Evolutionary conservation across 2,888 invertebrate species (phyloP).

Genomic region (Agrotis puta): DNA sequence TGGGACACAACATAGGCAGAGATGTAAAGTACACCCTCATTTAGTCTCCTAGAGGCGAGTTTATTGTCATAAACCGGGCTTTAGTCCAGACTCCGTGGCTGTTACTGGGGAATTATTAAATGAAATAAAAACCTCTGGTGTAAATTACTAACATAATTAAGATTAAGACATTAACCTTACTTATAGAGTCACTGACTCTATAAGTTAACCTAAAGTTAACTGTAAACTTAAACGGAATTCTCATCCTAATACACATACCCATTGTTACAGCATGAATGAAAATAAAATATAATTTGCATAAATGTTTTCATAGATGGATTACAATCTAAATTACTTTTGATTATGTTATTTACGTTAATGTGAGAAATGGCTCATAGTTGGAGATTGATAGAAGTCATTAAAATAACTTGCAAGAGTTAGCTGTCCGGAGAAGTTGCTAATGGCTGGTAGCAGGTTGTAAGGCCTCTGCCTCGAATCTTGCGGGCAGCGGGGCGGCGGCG

Average conservation of each 20-base stretch:
- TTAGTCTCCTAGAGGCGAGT: no score
- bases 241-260: conserved; percentile 45
- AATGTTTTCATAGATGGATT: conserved; percentile 52
- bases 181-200: conserved; percentile 58
- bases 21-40: no score
- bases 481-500: no score
- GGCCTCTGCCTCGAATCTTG: no score
- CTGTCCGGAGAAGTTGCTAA: conserved; percentile 18
- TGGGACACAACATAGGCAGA: no score
- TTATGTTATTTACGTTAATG: conserved; percentile 50
- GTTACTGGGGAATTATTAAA: no score
- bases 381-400: conserved; percentile 31
- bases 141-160: conserved; percentile 5
- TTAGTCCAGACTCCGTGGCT: no score
- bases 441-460: background rate
- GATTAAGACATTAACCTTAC: conserved; percentile 38
- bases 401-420: conserved; percentile 24
- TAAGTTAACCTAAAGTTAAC: conserved; percentile 63
- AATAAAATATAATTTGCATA: conserved; percentile 57
- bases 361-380: conserved; percentile 43
- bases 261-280: conserved; percentile 66
- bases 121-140: background rate
- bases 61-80: no score
- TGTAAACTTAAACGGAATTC: conserved; percentile 56
- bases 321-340: conserved; percentile 47